These are phyloP conservation scores for Solenopsis fugax DNA, from an alignment of 1,140 invertebrate species.

Conservation along the genomic window DNA sequence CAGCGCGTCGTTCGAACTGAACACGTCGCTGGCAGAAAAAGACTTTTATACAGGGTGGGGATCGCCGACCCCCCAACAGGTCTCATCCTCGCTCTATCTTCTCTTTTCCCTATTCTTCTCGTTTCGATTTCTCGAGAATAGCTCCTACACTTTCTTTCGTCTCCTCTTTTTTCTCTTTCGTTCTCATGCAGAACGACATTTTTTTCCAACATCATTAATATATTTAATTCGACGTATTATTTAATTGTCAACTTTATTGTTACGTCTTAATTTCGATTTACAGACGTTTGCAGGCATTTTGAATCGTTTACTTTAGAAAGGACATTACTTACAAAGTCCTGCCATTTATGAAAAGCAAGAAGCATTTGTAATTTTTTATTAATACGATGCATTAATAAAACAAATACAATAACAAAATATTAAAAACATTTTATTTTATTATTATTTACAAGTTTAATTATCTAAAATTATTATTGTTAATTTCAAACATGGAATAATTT, in stretches of 20 bases:
- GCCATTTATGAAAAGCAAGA: background rate
- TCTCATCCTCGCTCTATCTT: slow-evolving; percentile 70
- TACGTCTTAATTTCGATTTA: background rate
- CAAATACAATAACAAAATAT: background rate
- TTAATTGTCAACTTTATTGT: slow-evolving; percentile 4
- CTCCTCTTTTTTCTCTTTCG: background rate
- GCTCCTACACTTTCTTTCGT: background rate
- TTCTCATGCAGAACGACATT: background rate
- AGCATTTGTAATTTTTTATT: background rate
- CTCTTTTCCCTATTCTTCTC: slow-evolving; percentile 73
- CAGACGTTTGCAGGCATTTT: background rate
- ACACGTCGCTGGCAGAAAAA: slow-evolving; percentile 70
- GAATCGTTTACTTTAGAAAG: background rate
- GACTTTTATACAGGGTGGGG: slow-evolving; percentile 77
- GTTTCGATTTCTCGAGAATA: background rate
- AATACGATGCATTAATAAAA: background rate
- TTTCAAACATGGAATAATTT: background rate
- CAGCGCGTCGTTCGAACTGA: slow-evolving; percentile 72
- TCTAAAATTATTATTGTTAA: background rate
- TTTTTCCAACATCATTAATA: background rate
- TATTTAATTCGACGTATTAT: slow-evolving; percentile 1
- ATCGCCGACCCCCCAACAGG: slow-evolving; percentile 59
- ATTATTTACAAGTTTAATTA: background rate
- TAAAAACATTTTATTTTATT: background rate
- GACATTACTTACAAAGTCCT: background rate